Percentiles rank a stretch among this genome's conserved stretches.
phyloP scores from a whole-genome alignment of 1,140 invertebrate genomes.

The Anoplolepis gracilipes region DNA sequence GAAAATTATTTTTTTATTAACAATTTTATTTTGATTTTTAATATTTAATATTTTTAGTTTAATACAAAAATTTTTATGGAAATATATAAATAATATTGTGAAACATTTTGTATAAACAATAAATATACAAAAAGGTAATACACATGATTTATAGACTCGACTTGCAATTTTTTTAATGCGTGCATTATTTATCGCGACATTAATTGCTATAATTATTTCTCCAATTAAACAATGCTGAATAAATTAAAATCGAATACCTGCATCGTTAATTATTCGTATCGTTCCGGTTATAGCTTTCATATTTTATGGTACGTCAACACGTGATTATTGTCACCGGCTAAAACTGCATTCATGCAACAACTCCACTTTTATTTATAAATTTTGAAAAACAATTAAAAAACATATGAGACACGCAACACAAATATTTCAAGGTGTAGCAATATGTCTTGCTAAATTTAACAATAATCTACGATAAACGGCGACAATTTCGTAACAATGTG shows the following conservation, averaged over 20 bases:
- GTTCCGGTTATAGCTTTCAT: constrained; percentile 16
- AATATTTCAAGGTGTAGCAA: not conserved
- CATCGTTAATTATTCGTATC: constrained; percentile 18
- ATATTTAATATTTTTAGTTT: no score
- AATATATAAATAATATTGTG: not conserved
- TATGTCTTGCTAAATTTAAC: not conserved
- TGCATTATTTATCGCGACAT: constrained; percentile 36
- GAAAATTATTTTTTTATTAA: not conserved
- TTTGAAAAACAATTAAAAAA: not conserved
- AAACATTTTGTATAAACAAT: not conserved
- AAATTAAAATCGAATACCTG: constrained; percentile 10
- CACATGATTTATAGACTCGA: constrained; percentile 6
- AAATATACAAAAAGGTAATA: not conserved
- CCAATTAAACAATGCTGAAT: constrained; percentile 24
- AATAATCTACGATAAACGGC: not conserved
- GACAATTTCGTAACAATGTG: not conserved
- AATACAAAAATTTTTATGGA: constrained; percentile 2
- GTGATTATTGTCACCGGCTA: constrained; percentile 11
- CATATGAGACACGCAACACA: not conserved
- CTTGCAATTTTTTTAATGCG: constrained; percentile 2
- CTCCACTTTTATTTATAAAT: not conserved
- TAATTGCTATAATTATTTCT: constrained; percentile 45
- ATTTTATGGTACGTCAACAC: constrained; percentile 20
- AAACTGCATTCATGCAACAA: not conserved
- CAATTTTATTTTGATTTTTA: no score